Base-by-base conservation (phyloP, 2,797 vertebrate species). In the Hoplostethus mediterraneus region DNA sequence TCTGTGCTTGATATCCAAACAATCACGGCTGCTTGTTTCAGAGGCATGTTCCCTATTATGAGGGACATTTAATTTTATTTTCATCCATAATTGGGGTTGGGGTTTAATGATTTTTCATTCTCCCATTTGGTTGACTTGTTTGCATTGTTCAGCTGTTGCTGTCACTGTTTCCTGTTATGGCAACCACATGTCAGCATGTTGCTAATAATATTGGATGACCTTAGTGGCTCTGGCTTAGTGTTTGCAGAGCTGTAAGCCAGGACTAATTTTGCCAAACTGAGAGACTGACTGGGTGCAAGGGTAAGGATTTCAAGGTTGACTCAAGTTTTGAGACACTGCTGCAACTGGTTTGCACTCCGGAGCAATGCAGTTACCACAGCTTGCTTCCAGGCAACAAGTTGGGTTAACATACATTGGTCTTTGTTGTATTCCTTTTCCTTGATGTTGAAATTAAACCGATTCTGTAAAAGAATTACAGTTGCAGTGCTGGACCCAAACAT, bases 121-220 rank as follows among this genome's bases (percentile, higher is more conserved):
- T 57, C 59, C 31, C 44, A 6, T 56, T 16, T 55, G 42, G 38
- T 30, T 6, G 16, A 65, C 25, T 53, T 38, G 6, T 38, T 5
- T 0, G 47, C 40, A 72, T 73, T 48, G 72, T 72, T 87, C 79
- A 14, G 70, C 55, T 48, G 53, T 57, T 63, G 55, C 66, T 49
- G 63, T 58, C 66, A 62, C 69, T 7, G 57, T 78, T 78, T 76
- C 59, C 52, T 5, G 67, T 75, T 84, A 86, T 79, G 73, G 73
- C 76, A 81, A 83, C 80, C 60, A 81, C 75, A 86, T 84, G 80
- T 84, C 78, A 88, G 76, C 1, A 45, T 71, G 75, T 59, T 81
- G 68, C 78, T 81, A 85, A 84, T 81, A 79, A 81, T 80, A 81
- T 67, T 75, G 54, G 51, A 21, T 77, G 79, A 86, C 86, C 81